Conservation (phyloP, 2,797 vertebrate genomes). For the Notolabrus celidotus region DNA sequence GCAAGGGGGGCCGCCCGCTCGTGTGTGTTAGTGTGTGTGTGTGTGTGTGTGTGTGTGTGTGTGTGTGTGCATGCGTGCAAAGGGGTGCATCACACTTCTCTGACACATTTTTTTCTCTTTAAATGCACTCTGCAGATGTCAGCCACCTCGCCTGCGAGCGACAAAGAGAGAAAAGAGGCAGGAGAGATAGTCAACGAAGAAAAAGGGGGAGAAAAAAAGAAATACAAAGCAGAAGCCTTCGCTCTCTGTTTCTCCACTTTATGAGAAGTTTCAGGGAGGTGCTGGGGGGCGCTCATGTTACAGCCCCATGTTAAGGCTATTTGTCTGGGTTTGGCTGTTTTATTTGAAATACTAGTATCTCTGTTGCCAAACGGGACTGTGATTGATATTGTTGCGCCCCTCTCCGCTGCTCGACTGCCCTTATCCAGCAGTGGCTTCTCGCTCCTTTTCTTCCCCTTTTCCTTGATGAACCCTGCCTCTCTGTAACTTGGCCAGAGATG, state of each 20-base stretch:
- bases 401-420: slow-evolving; percentile 42
- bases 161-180: slow-evolving; percentile 79
- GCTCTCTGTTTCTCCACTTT: slow-evolving; percentile 63
- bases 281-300: slow-evolving; percentile 75
- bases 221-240: slow-evolving; percentile 53
- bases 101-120: slow-evolving; percentile 98
- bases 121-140: slow-evolving; percentile 99
- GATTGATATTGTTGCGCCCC: slow-evolving; percentile 78
- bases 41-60: slow-evolving; percentile 45
- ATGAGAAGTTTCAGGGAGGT: slow-evolving; percentile 70
- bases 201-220: not conserved
- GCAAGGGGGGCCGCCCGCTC: slow-evolving; percentile 76
- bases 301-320: slow-evolving; percentile 85
- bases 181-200: slow-evolving; percentile 59
- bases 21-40: slow-evolving; percentile 23
- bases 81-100: slow-evolving; percentile 89
- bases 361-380: slow-evolving; percentile 88
- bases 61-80: slow-evolving; percentile 63
- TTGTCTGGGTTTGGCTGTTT: slow-evolving; percentile 86
- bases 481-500: slow-evolving; percentile 63
- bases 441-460: slow-evolving; percentile 67
- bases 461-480: slow-evolving; percentile 69
- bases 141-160: slow-evolving; percentile 90
- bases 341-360: slow-evolving; percentile 88
- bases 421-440: slow-evolving; percentile 43